Evolutionary conservation across 2,113 vertebrate species (phyloP), one percentile per base, ranked within the genome.

Genomic region (Sporophila hypoxantha): DNA sequence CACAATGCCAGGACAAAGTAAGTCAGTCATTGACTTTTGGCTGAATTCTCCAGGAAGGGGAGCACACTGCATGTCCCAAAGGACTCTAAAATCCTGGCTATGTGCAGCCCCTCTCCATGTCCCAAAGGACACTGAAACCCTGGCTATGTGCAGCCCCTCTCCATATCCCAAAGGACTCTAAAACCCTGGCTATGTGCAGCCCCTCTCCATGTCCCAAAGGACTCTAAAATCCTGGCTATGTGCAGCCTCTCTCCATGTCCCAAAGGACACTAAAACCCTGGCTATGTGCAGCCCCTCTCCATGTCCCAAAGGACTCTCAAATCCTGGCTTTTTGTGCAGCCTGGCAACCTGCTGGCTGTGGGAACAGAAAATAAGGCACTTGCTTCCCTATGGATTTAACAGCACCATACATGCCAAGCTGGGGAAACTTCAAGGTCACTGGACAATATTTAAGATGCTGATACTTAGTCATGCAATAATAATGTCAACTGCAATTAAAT

Each of bases 321-420:
- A n/a, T 20, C 26, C 37, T 44, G 26, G 4, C 23, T 49, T 0
- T 6, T 0, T 6, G 22, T n/a, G 37, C n/a, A 65, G 67, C 26
- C 37, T 59, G 36, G 20, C 69, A 62, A 32, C 17, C 53, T 69
- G 25, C 26, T 52, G 47, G 30, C 60, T 68, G 21, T 59, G 21
- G 56, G 19, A 80, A 65, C 21, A 53, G 47, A 53, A 80, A 75
- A 67, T 12, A 37, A 5, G 7, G 41, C 55, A 57, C 0, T 10
- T 10, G 17, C 26, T 71, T 82, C 32, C 41, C 37, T 37, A 1
- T 10, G 15, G 56, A 39, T 76, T 76, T 39, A 59, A 22, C 4
- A 53, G 7, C n/a, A 47, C 19, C 15, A 32, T 5, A 27, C 5
- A 55, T 5, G 6, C 23, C 46, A 52, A 57, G 49, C 27, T 55